Evolutionary conservation across 2,113 vertebrate species (phyloP).

Genomic region (Pogonocichla stellata): DNA sequence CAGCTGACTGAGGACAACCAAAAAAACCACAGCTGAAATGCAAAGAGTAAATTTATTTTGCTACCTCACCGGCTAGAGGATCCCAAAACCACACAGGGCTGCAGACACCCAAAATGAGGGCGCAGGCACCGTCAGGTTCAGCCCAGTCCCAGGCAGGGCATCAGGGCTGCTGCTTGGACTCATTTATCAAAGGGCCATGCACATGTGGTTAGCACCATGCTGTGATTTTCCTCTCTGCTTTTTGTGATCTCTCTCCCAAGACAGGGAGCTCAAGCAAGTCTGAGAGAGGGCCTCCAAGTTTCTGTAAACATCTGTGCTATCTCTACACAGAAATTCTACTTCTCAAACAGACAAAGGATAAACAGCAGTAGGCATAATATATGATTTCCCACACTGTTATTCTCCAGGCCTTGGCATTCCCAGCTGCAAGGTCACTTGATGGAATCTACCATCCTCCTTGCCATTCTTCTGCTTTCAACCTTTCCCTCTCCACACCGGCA

Average conservation of each 20-base stretch:
- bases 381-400: neutral
- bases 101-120: neutral
- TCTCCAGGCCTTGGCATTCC: neutral
- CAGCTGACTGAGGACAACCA: neutral
- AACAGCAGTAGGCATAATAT: neutral
- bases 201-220: fast-evolving
- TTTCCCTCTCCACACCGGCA: neutral
- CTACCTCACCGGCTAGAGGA: neutral
- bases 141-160: neutral
- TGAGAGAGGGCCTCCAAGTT: neutral
- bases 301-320: neutral
- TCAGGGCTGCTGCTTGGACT: neutral
- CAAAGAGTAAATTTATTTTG: neutral
- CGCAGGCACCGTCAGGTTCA: fast-evolving
- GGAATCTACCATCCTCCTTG: neutral
- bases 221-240: neutral
- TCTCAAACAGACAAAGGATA: neutral
- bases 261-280: neutral
- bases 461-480: neutral
- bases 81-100: neutral
- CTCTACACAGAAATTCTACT: neutral
- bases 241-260: neutral
- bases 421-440: neutral
- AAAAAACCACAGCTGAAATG: neutral
- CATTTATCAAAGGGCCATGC: neutral